A percentile compares a stretch with the other conserved stretches of the same genome.
Evolutionary conservation across 2,888 invertebrate genomes (phyloP).

Genomic region (Linyphia triangularis): DNA sequence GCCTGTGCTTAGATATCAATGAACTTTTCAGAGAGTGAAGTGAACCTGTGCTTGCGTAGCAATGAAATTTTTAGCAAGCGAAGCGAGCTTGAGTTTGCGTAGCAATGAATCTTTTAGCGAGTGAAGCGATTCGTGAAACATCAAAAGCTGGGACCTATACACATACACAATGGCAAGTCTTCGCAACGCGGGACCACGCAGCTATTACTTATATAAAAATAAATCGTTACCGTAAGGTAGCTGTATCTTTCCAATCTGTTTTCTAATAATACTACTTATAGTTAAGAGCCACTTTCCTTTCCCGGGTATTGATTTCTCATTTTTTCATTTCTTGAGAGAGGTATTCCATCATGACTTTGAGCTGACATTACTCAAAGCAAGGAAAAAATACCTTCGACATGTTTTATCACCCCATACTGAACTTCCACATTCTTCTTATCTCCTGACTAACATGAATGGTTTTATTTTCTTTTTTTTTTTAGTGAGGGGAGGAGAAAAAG

Average conservation of each 20-base stretch:
- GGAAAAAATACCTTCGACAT: slow-evolving; percentile 59
- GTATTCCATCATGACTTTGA: slow-evolving; percentile 64
- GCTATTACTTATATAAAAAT: too few species aligned
- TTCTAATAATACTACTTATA: slow-evolving; percentile 45
- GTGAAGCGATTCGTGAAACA: too few species aligned
- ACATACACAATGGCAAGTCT: too few species aligned
- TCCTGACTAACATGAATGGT: slow-evolving; percentile 54
- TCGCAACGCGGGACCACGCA: too few species aligned
- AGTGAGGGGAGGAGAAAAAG: slow-evolving; percentile 13
- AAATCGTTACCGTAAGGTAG: too few species aligned
- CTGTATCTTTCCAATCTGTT: not conserved
- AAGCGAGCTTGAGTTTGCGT: too few species aligned
- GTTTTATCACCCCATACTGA: slow-evolving; percentile 62
- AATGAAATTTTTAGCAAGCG: too few species aligned
- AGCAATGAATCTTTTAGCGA: too few species aligned
- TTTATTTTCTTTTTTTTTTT: slow-evolving; percentile 25
- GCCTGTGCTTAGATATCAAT: too few species aligned
- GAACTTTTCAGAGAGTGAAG: too few species aligned
- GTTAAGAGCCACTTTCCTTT: slow-evolving; percentile 46
- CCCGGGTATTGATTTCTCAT: slow-evolving; percentile 55
- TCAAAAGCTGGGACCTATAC: too few species aligned
- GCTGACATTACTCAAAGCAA: slow-evolving; percentile 50
- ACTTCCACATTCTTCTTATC: slow-evolving; percentile 70
- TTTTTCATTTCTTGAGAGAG: slow-evolving; percentile 43
- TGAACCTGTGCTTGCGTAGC: too few species aligned